A percentile compares a stretch with the other conserved stretches of the same genome.
These are phyloP conservation scores for Lerista edwardsae DNA, from an alignment of 2,797 vertebrate genomes.

Conservation along the genomic window DNA sequence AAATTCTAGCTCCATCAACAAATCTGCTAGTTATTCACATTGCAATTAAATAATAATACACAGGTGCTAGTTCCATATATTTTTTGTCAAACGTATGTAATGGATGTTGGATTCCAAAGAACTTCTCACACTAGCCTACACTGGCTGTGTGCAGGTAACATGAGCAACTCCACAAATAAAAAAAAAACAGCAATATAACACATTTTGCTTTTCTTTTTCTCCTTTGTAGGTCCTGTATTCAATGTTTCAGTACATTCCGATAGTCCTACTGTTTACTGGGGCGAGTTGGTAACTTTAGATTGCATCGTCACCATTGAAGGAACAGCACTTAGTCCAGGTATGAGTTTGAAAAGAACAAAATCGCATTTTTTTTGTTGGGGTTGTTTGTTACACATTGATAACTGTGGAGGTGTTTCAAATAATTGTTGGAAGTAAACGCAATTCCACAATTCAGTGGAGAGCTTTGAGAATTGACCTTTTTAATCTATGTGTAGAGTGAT, in stretches of 20 bases:
- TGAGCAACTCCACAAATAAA: not conserved
- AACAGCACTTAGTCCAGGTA: slow-evolving; percentile 84
- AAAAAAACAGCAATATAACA: not conserved
- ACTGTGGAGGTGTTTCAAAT: not conserved
- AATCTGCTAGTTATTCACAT: not conserved
- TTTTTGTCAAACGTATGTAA: not conserved
- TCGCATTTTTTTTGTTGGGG: not conserved
- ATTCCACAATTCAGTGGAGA: not conserved
- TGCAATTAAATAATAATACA: not conserved
- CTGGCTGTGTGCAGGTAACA: not conserved
- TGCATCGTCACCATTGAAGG: slow-evolving; percentile 86
- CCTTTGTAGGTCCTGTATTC: slow-evolving; percentile 83
- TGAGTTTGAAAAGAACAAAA: not conserved
- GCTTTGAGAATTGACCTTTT: not conserved
- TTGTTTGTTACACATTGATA: not conserved
- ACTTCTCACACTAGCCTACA: not conserved
- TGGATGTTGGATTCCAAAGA: not conserved
- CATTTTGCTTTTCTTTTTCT: not conserved
- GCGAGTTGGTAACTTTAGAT: slow-evolving; percentile 88
- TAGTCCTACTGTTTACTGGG: slow-evolving; percentile 82
- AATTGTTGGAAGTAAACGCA: not conserved
- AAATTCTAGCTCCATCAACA: not conserved
- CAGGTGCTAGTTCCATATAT: not conserved
- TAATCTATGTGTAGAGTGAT: too few species aligned
- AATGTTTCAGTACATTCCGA: slow-evolving; percentile 85